Evolutionary conservation across 2,888 invertebrate species (phyloP), one percentile per base, ranked within the genome.

Genomic region (Nymphalis urticae): DNA sequence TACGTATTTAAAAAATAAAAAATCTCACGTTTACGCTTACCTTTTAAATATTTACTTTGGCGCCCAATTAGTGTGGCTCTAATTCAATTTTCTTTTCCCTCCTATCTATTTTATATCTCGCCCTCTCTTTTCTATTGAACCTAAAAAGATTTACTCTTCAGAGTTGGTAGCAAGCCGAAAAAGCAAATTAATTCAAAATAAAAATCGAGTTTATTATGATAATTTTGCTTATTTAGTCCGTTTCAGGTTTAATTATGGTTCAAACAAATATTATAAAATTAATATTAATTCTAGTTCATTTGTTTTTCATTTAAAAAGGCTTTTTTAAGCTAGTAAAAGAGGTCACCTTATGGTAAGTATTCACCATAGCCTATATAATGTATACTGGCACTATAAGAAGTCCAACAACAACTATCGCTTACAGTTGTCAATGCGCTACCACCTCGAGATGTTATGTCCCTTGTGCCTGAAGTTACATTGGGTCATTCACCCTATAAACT

Each of bases 41-140:
- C 53, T 58, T 66, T 70, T 65, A 68, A 72, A 72, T 70, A 71
- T 71, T 72, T 71, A 68, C 66, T 53, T 63, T 48, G 61, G 67
- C 70, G 61, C 72, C 72, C 70, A 73, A 70, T 72, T 72, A 72
- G 70, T 65, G 65, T 21, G 62, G 51, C 58, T 67, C 65, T 69
- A 32, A 56, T 56, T 56, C 32, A 36, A 56, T 56, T 56, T 56
- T 54, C 54, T 16, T 54, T 16, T 54, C 27, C 27, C 17, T 54
- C 17, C n/a, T 27, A n/a, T 56, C 54, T 56, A 56, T 56, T 16
- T 56, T 27, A 27, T 27, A 56, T 27, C 16, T 56, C 42, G 54
- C 27, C n/a, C 59, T 63, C 50, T 60, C 32, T 42, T 48, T 16
- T 63, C 16, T 60, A 32, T 53, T 53, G 53, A 63, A 51, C 21